These are phyloP conservation scores for Heterodera schachtii DNA, from an alignment of 1,140 invertebrate species.

Conservation along the genomic window DNA sequence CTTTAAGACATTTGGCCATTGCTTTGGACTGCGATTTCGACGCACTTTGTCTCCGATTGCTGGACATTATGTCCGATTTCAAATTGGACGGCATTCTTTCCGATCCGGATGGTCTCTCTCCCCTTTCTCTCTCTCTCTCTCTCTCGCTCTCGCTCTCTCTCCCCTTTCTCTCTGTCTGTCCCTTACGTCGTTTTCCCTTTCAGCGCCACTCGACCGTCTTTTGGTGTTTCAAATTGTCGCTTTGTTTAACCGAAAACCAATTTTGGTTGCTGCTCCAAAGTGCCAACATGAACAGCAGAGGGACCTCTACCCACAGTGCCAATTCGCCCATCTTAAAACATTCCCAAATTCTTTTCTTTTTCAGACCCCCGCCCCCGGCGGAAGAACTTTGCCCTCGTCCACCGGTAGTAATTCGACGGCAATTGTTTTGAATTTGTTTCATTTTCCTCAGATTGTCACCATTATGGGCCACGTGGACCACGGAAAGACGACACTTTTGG, in stretches of 20 bases:
- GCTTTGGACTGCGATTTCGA: neutral
- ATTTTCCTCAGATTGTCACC: conserved; percentile 72
- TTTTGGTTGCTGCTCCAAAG: conserved; percentile 11
- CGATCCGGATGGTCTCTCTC: neutral
- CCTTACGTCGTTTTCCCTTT: neutral
- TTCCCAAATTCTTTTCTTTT: neutral
- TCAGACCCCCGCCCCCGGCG: conserved; percentile 34
- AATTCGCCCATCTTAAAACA: neutral
- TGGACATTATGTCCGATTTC: neutral
- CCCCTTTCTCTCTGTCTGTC: neutral
- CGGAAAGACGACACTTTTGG: conserved; percentile 95
- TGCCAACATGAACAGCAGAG: neutral
- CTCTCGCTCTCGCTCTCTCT: no score
- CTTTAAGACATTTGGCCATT: neutral
- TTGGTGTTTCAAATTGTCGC: conserved; percentile 18
- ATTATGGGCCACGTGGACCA: conserved; percentile 99
- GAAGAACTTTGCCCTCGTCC: conserved; percentile 62
- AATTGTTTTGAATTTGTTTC: neutral
- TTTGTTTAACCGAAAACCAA: conserved; percentile 11
- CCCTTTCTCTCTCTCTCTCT: neutral
- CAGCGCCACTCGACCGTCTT: conserved; percentile 11
- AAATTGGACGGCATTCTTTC: neutral
- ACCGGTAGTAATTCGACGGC: conserved; percentile 61
- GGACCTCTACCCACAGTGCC: conserved; percentile 25
- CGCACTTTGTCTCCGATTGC: neutral